Evolutionary conservation across 2,113 vertebrate genomes (phyloP).

Genomic region (Nothoprocta perdicaria): DNA sequence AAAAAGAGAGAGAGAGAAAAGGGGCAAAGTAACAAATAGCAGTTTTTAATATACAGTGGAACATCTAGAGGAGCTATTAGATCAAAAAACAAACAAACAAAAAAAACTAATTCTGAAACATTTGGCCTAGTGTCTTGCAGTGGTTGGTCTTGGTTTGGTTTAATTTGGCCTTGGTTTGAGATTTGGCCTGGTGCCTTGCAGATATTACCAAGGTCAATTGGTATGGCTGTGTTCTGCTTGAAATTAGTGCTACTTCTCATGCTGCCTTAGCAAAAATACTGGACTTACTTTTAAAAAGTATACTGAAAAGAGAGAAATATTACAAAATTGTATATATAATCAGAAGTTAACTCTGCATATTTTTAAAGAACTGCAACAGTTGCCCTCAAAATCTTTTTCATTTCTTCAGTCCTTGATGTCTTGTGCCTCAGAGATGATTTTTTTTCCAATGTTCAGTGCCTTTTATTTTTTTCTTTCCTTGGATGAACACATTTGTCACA

Average conservation of each 20-base stretch:
- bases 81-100: background rate
- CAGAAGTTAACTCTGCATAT: background rate
- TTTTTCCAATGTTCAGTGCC: rapidly evolving
- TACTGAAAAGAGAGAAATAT: background rate
- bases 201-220: background rate
- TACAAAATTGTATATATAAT: background rate
- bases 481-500: background rate
- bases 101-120: background rate
- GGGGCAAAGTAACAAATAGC: background rate
- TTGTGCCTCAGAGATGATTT: background rate
- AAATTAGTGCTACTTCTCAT: background rate
- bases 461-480: background rate
- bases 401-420: background rate
- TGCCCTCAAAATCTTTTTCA: background rate
- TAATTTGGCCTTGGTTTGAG: background rate
- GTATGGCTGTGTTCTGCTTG: background rate
- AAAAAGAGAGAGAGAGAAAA: background rate
- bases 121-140: too few species aligned
- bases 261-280: background rate
- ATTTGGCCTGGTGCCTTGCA: background rate
- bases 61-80: background rate
- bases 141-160: too few species aligned
- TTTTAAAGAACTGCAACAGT: background rate
- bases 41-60: conserved; percentile 6
- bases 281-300: background rate